A percentile compares a stretch with the other conserved stretches of the same genome.
Evolutionary conservation across 2,888 invertebrate species (phyloP).

Genomic region (Drosophila emarginata): DNA sequence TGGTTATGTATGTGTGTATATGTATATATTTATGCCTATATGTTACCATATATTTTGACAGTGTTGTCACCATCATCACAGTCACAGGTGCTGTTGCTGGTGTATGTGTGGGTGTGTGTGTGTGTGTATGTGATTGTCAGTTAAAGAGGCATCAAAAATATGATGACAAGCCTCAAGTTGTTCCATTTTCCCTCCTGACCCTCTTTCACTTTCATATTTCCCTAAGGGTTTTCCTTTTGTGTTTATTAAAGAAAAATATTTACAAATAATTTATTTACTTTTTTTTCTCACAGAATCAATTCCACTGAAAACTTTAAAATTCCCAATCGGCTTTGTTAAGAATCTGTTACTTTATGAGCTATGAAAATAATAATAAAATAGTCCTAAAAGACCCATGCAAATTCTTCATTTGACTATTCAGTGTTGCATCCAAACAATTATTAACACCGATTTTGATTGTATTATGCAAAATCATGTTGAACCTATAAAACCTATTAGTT

Average conservation of each 20-base stretch:
- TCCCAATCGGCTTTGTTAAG: neutral
- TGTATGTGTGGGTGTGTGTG: too few relatives aligned
- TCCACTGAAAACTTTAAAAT: neutral
- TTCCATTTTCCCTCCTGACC: neutral
- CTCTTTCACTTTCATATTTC: neutral
- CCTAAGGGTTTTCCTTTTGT: neutral
- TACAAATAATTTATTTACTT: neutral
- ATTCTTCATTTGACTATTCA: too few relatives aligned
- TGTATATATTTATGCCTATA: neutral
- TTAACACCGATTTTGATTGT: too few relatives aligned
- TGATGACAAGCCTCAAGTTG: conserved; percentile 47
- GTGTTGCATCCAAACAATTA: too few relatives aligned
- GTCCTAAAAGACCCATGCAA: too few relatives aligned
- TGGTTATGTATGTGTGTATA: neutral
- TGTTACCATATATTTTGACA: conserved; percentile 1
- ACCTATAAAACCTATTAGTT: too few relatives aligned
- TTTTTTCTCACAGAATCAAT: neutral
- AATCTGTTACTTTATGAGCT: too few relatives aligned
- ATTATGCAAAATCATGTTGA: too few relatives aligned
- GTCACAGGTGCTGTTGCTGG: conserved; percentile 16
- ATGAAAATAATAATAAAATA: too few relatives aligned
- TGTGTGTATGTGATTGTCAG: conserved; percentile 47
- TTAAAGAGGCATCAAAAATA: conserved; percentile 59
- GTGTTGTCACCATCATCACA: conserved; percentile 5
- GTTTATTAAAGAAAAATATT: neutral